A percentile compares a stretch with the other conserved stretches of the same genome.
Conservation (phyloP, 2,888 invertebrate species). For the Drosophila stalkeri region DNA sequence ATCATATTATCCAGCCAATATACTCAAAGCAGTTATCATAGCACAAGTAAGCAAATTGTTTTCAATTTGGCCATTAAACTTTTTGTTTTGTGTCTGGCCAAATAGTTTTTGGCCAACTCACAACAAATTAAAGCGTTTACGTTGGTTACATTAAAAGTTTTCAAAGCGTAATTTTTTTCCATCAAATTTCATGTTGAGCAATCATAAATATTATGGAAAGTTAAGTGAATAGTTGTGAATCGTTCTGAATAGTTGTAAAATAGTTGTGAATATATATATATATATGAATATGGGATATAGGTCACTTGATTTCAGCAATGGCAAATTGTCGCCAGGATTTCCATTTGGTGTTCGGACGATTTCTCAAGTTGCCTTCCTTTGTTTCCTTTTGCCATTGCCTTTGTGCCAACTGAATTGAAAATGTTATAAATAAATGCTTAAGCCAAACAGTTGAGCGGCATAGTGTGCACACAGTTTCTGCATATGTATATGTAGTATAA, state of each 20-base stretch:
- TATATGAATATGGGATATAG: neutral
- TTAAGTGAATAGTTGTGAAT: constrained; percentile 7
- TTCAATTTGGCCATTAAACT: neutral
- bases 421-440: constrained; percentile 9
- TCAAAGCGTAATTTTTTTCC: too few relatives aligned
- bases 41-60: neutral
- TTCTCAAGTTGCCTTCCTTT: neutral
- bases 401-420: constrained; percentile 1
- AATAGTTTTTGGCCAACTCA: constrained; percentile 1
- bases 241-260: neutral
- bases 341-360: neutral
- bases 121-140: neutral
- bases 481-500: constrained; percentile 1
- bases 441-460: constrained; percentile 11
- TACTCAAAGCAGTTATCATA: neutral
- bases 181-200: neutral
- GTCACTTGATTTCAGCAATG: neutral
- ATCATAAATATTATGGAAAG: constrained; percentile 2
- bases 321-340: constrained; percentile 1
- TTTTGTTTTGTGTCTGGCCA: neutral
- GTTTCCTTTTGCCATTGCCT: neutral
- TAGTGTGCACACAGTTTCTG: constrained; percentile 8
- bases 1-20: neutral
- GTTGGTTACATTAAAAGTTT: constrained; percentile 2
- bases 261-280: neutral